Evolutionary conservation across 2,113 vertebrate species (phyloP).

Genomic region (Bufo bufo): DNA sequence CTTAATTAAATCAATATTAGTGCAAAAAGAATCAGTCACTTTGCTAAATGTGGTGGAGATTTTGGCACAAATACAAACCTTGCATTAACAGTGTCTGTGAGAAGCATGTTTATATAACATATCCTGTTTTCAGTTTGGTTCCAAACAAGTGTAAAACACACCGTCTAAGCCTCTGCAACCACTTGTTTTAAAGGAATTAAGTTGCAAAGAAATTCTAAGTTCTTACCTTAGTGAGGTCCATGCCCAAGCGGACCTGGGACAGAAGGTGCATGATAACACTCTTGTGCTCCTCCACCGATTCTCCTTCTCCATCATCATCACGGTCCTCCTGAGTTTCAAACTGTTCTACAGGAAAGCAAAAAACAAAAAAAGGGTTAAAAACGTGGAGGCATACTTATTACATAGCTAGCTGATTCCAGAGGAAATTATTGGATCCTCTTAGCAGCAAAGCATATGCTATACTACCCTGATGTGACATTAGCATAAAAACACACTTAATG

Average conservation of each 20-base stretch:
- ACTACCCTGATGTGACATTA: too few relatives aligned
- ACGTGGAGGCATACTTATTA: neutral
- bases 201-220: too few relatives aligned
- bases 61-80: slow-evolving; percentile 14
- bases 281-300: slow-evolving; percentile 97
- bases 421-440: neutral
- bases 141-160: neutral
- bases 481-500: too few relatives aligned
- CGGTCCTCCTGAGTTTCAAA: slow-evolving; percentile 92
- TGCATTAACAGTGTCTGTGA: neutral
- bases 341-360: slow-evolving; percentile 74
- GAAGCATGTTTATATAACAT: neutral
- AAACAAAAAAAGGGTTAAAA: neutral
- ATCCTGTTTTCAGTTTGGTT: neutral
- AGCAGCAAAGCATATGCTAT: too few relatives aligned
- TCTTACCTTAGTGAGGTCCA: slow-evolving; percentile 97
- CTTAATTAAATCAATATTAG: neutral
- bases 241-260: slow-evolving; percentile 95
- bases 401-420: neutral
- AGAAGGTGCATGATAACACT: slow-evolving; percentile 98
- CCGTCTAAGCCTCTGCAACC: neutral
- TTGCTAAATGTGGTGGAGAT: neutral
- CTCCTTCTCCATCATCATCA: slow-evolving; percentile 90
- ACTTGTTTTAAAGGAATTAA: neutral
- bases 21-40: neutral